Conservation (phyloP, 2,113 vertebrate genomes). For the Hemicordylus capensis region DNA sequence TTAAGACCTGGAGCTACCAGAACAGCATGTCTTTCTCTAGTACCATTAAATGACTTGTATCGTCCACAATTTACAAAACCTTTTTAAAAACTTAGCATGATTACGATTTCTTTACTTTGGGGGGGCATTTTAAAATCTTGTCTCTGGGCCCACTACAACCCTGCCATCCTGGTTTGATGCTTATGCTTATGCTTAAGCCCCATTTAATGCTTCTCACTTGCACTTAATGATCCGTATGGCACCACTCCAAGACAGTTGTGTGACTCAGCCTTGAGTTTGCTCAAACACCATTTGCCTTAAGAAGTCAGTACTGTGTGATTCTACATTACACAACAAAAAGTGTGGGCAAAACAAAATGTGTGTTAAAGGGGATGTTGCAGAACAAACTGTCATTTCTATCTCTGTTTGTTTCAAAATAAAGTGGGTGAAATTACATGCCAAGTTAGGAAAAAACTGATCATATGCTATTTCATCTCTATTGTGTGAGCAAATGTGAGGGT, state of each 20-base stretch:
- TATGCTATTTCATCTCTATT: neutral
- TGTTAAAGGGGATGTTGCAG: neutral
- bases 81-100: no score
- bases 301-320: neutral
- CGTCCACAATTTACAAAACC: no score
- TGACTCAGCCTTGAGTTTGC: neutral
- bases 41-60: no score
- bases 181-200: neutral
- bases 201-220: neutral
- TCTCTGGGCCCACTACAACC: no score
- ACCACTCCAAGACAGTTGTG: neutral
- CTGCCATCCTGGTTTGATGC: no score
- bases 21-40: no score
- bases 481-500: neutral
- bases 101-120: no score
- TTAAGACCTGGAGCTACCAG: no score
- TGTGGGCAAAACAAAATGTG: neutral
- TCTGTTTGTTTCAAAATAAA: neutral
- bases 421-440: neutral
- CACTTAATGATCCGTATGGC: neutral
- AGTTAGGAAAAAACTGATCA: neutral
- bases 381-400: neutral
- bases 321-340: neutral
- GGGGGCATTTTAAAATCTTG: no score
- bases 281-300: neutral